Evolutionary conservation across 2,113 vertebrate genomes (phyloP).

Genomic region (Heloderma charlesbogerti): DNA sequence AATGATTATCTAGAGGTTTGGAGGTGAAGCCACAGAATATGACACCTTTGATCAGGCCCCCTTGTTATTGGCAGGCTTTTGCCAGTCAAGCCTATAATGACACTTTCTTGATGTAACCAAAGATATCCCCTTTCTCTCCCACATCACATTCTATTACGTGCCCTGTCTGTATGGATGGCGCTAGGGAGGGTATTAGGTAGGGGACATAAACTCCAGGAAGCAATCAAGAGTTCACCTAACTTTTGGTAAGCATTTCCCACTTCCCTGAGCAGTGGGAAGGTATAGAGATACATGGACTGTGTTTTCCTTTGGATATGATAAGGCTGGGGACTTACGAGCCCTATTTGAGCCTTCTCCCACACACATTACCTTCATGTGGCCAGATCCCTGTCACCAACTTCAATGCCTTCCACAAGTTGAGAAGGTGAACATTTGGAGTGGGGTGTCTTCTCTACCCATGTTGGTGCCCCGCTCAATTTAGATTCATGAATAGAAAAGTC

Average conservation of each 20-base stretch:
- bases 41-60: conserved; percentile 55
- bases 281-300: not conserved
- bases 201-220: conserved; percentile 13
- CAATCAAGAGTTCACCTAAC: not conserved
- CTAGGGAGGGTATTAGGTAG: rapidly evolving
- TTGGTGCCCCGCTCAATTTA: too few species aligned
- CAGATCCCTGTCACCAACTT: not conserved
- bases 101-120: not conserved
- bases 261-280: not conserved
- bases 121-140: conserved; percentile 21
- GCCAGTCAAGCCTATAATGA: not conserved
- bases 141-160: conserved; percentile 14
- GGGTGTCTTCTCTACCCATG: too few species aligned
- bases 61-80: conserved; percentile 37
- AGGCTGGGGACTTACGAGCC: not conserved
- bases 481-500: too few species aligned
- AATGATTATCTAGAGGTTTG: conserved; percentile 27
- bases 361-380: not conserved
- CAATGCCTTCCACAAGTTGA: not conserved
- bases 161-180: conserved; percentile 29
- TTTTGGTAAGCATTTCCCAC: not conserved
- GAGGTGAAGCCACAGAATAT: conserved; percentile 53
- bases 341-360: not conserved
- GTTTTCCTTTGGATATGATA: not conserved
- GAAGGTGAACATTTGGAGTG: too few species aligned